Evolutionary conservation across 2,113 vertebrate genomes (phyloP).

Genomic region (Chionodraco myersi): DNA sequence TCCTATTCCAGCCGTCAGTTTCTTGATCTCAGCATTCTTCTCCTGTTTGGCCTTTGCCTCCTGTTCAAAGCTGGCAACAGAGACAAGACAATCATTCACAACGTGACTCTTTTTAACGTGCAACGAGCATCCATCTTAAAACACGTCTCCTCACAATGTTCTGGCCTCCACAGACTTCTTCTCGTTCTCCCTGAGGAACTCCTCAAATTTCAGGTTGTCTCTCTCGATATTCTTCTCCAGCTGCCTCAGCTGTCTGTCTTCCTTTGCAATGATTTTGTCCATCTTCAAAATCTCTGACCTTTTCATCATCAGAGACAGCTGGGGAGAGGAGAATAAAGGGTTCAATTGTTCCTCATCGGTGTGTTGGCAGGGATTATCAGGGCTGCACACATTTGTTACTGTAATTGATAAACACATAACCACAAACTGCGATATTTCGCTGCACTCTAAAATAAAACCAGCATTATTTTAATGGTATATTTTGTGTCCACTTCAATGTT

Average conservation of each 20-base stretch:
- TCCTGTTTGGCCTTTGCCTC: conserved; percentile 87
- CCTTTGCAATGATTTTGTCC: conserved; percentile 77
- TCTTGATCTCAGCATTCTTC: conserved; percentile 85
- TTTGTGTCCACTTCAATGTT: too few species aligned
- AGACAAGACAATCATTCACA: conserved; percentile 12
- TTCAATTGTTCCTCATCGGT: background rate
- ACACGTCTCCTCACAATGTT: conserved; percentile 81
- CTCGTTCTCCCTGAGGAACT: conserved; percentile 89
- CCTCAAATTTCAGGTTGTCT: conserved; percentile 84
- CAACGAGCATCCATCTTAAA: background rate
- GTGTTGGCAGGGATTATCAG: background rate
- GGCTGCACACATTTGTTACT: too few species aligned
- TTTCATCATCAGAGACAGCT: conserved; percentile 88
- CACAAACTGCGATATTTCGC: too few species aligned
- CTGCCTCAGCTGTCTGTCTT: conserved; percentile 84
- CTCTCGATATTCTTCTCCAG: conserved; percentile 85
- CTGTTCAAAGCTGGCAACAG: conserved; percentile 84
- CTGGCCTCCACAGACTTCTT: conserved; percentile 86
- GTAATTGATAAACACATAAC: too few species aligned
- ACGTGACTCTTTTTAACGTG: background rate
- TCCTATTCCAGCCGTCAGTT: conserved; percentile 84
- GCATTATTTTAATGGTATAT: too few species aligned
- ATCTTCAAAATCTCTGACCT: conserved; percentile 85
- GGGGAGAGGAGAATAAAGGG: conserved; percentile 19
- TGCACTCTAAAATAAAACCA: too few species aligned